phyloP scores from a whole-genome alignment of 2,888 invertebrate species.

The Hetaerina titia region DNA sequence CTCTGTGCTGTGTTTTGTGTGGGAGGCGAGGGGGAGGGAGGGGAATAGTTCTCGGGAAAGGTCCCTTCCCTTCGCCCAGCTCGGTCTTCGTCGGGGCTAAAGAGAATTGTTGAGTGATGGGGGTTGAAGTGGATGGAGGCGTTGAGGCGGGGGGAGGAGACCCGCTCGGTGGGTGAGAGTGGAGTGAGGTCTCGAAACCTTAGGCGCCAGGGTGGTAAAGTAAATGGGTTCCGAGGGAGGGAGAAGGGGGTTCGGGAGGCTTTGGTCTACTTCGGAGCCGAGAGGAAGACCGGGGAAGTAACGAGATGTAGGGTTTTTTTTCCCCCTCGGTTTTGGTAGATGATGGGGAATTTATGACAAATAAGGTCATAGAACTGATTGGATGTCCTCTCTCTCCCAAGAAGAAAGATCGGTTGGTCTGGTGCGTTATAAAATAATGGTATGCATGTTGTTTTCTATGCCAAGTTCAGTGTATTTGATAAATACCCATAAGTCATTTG shows the following conservation, averaged over 20 bases:
- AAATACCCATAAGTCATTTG: neutral
- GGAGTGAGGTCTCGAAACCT: slow-evolving; percentile 13
- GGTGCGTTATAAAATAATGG: neutral
- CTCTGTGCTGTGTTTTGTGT: neutral
- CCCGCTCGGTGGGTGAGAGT: neutral
- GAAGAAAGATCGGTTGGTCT: neutral
- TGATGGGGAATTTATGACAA: slow-evolving; percentile 36
- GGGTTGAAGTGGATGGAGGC: slow-evolving; percentile 6
- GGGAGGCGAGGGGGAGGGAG: neutral
- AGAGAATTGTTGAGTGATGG: slow-evolving; percentile 55
- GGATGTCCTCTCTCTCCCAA: neutral
- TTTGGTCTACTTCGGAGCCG: slow-evolving; percentile 1
- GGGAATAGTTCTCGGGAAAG: neutral
- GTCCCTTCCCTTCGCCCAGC: neutral
- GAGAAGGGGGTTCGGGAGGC: neutral
- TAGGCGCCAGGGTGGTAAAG: slow-evolving; percentile 57
- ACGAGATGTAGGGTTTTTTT: neutral
- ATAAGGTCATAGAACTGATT: slow-evolving; percentile 24
- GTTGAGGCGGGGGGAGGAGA: neutral
- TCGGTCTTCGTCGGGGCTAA: neutral
- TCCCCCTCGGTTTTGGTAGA: neutral
- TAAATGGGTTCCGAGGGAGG: slow-evolving; percentile 9
- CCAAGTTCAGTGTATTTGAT: neutral
- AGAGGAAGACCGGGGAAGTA: neutral
- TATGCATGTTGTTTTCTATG: neutral